Evolutionary conservation across 1,140 invertebrate genomes (phyloP).

Genomic region (Drosophila suzukii): DNA sequence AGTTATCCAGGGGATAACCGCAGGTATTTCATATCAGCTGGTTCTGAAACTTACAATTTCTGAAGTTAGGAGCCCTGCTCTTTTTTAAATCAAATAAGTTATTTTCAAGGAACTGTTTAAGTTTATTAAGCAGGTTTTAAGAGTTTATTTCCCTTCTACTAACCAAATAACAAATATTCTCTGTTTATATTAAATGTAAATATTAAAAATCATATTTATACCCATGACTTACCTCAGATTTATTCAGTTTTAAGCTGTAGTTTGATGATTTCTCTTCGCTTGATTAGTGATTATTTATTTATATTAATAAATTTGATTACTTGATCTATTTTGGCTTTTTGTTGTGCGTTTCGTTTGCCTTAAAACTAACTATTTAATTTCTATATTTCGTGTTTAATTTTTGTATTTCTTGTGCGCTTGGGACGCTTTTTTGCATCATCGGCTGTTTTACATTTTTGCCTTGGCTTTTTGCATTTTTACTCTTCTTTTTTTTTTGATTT

Average conservation of each 20-base stretch:
- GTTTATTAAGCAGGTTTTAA: no score
- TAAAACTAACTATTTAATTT: constrained; percentile 26
- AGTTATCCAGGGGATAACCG: neutral
- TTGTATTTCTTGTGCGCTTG: constrained; percentile 37
- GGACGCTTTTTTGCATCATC: constrained; percentile 7
- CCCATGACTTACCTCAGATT: constrained; percentile 6
- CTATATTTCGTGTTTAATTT: constrained; percentile 12
- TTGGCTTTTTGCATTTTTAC: constrained; percentile 20
- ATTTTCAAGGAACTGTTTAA: neutral
- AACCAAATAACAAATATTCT: neutral
- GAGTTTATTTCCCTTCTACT: neutral
- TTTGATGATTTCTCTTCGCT: constrained; percentile 4
- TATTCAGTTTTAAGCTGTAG: neutral
- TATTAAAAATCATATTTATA: neutral
- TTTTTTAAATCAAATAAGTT: neutral
- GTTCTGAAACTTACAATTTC: no score
- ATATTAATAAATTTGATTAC: constrained; percentile 15
- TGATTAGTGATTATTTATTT: constrained; percentile 5
- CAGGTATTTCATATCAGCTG: neutral
- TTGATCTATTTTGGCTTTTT: constrained; percentile 37
- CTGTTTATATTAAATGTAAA: no score
- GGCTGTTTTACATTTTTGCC: constrained; percentile 30
- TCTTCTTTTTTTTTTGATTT: constrained; percentile 13
- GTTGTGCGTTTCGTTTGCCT: constrained; percentile 66
- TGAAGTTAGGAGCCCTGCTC: neutral